Percentiles rank a stretch among this genome's conserved stretches.
phyloP scores from a whole-genome alignment of 2,113 vertebrate species.

The Pycnonotus jocosus region DNA sequence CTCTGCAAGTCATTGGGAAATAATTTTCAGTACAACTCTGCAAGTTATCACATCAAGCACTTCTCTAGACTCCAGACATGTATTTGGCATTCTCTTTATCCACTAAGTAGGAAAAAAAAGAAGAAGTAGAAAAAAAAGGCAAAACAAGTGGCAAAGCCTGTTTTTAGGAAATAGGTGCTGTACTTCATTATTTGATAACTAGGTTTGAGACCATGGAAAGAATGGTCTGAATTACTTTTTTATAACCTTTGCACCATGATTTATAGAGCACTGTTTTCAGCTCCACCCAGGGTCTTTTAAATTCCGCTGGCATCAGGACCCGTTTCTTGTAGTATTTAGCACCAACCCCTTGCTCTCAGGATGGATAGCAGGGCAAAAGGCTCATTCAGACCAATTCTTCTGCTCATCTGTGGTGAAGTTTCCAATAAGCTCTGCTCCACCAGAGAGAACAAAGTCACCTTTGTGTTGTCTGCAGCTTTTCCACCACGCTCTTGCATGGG shows the following conservation, averaged over 20 bases:
- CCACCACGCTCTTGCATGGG: neutral
- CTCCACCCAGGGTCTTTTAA: neutral
- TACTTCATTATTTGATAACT: neutral
- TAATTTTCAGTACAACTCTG: neutral
- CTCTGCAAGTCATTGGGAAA: neutral
- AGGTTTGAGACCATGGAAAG: neutral
- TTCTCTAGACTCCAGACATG: neutral
- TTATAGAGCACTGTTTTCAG: neutral
- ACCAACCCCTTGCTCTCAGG: neutral
- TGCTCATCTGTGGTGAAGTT: neutral
- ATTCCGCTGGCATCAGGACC: neutral
- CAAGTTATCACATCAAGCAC: neutral
- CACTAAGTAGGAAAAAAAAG: neutral
- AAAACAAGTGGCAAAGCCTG: neutral
- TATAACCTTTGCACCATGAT: neutral
- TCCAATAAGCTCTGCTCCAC: slow-evolving; percentile 27
- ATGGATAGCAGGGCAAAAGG: neutral
- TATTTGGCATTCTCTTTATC: neutral
- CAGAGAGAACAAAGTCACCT: slow-evolving; percentile 40
- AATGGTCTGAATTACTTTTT: neutral
- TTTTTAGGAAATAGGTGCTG: neutral
- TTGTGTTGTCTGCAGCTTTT: neutral
- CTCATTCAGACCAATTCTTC: neutral
- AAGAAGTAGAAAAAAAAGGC: neutral
- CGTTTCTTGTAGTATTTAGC: neutral